Base-by-base conservation (phyloP, 2,888 invertebrate genomes). In the Cephalotes varians region DNA sequence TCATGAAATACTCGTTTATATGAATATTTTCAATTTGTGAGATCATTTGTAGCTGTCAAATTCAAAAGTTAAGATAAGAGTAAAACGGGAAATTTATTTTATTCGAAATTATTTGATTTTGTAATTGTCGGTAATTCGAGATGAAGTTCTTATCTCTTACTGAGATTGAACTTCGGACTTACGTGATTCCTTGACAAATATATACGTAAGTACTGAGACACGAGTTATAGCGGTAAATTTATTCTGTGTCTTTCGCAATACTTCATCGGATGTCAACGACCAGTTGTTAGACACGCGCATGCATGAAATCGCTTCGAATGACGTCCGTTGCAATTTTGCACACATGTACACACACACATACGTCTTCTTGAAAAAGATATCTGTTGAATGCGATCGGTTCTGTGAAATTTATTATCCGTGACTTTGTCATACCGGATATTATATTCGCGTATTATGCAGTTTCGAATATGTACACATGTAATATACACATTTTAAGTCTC, bases 231-330 rank as follows among this genome's bases (percentile, higher is more conserved):
- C 54, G n/a, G 12, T 18, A 71, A 62, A 84, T 86, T 84, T 77
- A 82, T 79, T 82, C 80, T 51, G 71, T 15, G 49, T 81, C 77
- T 79, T 79, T 80, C 49, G 83, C 76, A 60, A 67, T 71, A 40
- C 60, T 67, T 73, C 58, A 69, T 80, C 64, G 81, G n/a, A 88
- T 82, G 84, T 84, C 82, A 87, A 86, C 71, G 88, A 84, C 84
- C 86, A 86, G 81, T 79, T 37, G 72, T 84, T 49, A 72, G 82
- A 80, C 58, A 65, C 21, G 31, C 31, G 40, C 54, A 44, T 56
- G 44, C 44, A 79, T 79, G 44, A 79, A 79, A 79, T 79, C 40
- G 25, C 71, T 69, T 79, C 18, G 18, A 79, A 56, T 79, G 72
- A 79, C 44, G 56, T 56, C 79, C 65, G 71, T 86, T 72, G 84